These are phyloP conservation scores for Cenopis cana DNA, from an alignment of 2,888 invertebrate species.

Conservation along the genomic window DNA sequence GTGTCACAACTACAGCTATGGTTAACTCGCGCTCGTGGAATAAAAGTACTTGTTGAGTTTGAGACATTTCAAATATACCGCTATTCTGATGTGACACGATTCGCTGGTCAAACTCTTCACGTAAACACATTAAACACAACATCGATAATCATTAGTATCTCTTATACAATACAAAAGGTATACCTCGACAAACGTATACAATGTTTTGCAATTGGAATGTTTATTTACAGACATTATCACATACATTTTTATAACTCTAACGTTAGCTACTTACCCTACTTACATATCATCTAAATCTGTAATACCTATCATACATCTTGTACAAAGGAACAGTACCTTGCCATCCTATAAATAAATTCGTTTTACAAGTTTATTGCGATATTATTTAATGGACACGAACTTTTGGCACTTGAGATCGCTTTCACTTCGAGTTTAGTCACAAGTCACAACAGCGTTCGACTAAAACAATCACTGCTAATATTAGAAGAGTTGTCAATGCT, in stretches of 20 bases:
- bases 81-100: no score
- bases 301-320: conserved; percentile 59
- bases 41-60: no score
- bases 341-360: conserved; percentile 59
- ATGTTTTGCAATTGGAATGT: conserved; percentile 58
- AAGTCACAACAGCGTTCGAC: conserved; percentile 38
- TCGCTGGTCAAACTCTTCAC: conserved; percentile 1
- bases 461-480: conserved; percentile 53
- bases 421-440: conserved; percentile 28
- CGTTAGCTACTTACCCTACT: conserved; percentile 45
- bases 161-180: conserved; percentile 54
- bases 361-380: conserved; percentile 64
- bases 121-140: conserved; percentile 39
- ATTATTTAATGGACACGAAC: conserved; percentile 74
- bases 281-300: conserved; percentile 45
- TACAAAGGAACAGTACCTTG: conserved; percentile 53
- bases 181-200: conserved; percentile 75
- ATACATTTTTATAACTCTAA: conserved; percentile 58
- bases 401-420: conserved; percentile 70
- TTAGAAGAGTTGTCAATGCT: conserved; percentile 49
- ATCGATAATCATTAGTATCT: conserved; percentile 33
- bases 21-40: no score
- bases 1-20: no score
- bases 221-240: conserved; percentile 74
- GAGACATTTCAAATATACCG: no score